A percentile compares a stretch with the other conserved stretches of the same genome.
phyloP scores from a whole-genome alignment of 1,140 invertebrate genomes.

The Procambarus virginalis region DNA sequence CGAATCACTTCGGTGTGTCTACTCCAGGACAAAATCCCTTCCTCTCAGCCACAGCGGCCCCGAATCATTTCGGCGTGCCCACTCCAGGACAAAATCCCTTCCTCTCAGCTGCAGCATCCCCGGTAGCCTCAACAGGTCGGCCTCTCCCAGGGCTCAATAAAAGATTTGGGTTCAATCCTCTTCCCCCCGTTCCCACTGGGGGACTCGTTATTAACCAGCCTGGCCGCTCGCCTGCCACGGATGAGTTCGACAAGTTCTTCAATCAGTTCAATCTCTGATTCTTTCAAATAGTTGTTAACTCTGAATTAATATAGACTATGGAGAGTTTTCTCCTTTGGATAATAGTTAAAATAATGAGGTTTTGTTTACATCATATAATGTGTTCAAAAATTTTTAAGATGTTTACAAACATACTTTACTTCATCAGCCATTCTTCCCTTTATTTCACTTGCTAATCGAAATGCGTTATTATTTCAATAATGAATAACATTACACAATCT shows the following conservation, averaged over 20 bases:
- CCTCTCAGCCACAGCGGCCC: neutral
- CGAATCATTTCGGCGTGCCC: neutral
- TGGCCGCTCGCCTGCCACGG: constrained; percentile 7
- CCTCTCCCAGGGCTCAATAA: neutral
- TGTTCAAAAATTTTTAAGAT: neutral
- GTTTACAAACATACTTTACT: neutral
- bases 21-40: neutral
- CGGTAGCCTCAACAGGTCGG: neutral
- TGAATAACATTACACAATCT: neutral
- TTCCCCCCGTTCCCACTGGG: constrained; percentile 49
- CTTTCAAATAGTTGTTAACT: neutral
- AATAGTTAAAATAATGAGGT: neutral
- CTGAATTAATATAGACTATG: neutral
- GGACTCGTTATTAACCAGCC: constrained; percentile 42
- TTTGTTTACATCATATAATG: neutral
- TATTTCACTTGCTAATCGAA: neutral
- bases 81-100: constrained; percentile 15
- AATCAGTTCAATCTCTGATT: constrained; percentile 41
- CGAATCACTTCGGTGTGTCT: neutral
- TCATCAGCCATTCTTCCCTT: neutral
- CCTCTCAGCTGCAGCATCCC: neutral
- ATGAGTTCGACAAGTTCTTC: constrained; percentile 63
- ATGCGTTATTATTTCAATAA: neutral
- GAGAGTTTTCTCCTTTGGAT: neutral
- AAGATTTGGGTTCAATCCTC: constrained; percentile 6